These are phyloP conservation scores for Gisinianus flammeolus DNA, from an alignment of 2,888 invertebrate species.

Conservation along the genomic window DNA sequence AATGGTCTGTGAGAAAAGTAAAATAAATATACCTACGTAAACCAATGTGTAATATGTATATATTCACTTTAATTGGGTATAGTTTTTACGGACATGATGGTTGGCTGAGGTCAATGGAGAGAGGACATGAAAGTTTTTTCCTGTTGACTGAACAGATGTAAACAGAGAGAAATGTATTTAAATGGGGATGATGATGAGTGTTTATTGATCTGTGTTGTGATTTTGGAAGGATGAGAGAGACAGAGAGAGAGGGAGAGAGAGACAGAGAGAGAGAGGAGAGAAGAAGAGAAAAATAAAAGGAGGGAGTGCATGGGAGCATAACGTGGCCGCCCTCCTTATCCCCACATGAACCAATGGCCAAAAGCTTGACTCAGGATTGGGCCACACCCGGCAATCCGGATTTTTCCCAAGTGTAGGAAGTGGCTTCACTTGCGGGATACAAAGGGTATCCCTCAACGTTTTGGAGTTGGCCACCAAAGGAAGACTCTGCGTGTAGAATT, in stretches of 20 bases:
- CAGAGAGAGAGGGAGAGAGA: neutral
- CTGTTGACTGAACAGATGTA: conserved; percentile 29
- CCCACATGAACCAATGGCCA: conserved; percentile 25
- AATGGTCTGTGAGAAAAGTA: no score
- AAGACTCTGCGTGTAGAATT: conserved; percentile 1
- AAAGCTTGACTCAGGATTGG: conserved; percentile 20
- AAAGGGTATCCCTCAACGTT: conserved; percentile 15
- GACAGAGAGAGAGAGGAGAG: neutral
- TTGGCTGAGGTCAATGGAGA: neutral
- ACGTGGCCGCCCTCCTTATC: conserved; percentile 14
- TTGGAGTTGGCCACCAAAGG: conserved; percentile 28
- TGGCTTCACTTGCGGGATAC: conserved; percentile 8
- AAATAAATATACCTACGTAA: no score
- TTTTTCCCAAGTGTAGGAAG: conserved; percentile 35
- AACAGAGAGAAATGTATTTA: conserved; percentile 31
- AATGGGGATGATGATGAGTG: conserved; percentile 30
- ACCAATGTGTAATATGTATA: no score
- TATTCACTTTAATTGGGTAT: no score
- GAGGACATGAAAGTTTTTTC: conserved; percentile 23
- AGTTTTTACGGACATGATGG: neutral
- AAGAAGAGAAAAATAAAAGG: neutral
- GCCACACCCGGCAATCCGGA: conserved; percentile 18
- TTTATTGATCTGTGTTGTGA: conserved; percentile 39
- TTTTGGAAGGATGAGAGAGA: neutral
- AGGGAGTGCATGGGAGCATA: neutral